phyloP scores from a whole-genome alignment of 2,113 vertebrate species.

The Tor tambroides region DNA sequence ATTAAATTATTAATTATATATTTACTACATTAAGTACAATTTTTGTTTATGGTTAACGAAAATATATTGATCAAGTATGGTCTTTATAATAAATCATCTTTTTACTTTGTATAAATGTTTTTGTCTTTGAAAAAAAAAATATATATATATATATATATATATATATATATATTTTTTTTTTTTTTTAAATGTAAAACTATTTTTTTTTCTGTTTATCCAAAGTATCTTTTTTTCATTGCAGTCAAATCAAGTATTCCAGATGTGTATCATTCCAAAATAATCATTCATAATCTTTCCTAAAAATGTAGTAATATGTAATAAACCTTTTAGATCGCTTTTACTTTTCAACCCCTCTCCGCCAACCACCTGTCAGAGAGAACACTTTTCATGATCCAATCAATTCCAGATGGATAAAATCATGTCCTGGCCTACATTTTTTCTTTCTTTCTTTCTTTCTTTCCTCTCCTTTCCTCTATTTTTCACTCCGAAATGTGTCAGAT shows the following conservation, averaged over 20 bases:
- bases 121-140: no score
- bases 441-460: not conserved
- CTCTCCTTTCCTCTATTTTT: not conserved
- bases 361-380: not conserved
- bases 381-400: not conserved
- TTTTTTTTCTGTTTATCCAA: no score
- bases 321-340: not conserved
- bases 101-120: no score
- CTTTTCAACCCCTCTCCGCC: not conserved
- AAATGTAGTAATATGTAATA: not conserved
- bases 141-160: no score
- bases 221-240: no score
- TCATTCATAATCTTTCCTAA: not conserved
- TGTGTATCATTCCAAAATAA: not conserved
- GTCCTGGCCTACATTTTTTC: not conserved
- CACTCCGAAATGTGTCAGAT: not conserved
- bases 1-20: no score
- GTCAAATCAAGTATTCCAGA: not conserved
- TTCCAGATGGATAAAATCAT: not conserved
- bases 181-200: no score
- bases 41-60: no score
- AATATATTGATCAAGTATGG: no score
- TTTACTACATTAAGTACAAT: no score
- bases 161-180: no score
- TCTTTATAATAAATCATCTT: no score